Conservation (phyloP, 2,113 vertebrate genomes). For the Herpetotheres cachinnans region DNA sequence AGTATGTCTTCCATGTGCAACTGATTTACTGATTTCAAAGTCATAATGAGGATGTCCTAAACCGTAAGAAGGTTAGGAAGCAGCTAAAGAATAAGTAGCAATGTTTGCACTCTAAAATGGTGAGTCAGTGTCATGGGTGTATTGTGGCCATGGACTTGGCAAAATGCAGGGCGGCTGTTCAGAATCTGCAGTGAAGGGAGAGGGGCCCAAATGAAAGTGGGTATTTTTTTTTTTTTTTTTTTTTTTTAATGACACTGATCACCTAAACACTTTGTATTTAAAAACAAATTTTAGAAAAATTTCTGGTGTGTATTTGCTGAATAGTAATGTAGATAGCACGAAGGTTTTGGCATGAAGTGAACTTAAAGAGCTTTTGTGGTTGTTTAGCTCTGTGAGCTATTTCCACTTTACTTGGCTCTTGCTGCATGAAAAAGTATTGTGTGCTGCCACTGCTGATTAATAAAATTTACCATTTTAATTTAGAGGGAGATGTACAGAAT, state of each 20-base stretch:
- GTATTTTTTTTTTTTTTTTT: background rate
- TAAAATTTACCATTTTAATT: background rate
- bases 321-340: background rate
- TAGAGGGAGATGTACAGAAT: background rate
- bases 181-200: background rate
- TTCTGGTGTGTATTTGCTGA: background rate
- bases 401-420: background rate
- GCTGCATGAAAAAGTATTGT: background rate
- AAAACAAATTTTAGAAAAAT: background rate
- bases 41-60: background rate
- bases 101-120: background rate
- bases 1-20: background rate
- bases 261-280: background rate
- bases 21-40: background rate
- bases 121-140: constrained; percentile 39
- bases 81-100: background rate
- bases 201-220: background rate
- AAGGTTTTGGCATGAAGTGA: background rate
- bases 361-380: background rate
- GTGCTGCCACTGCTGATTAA: background rate
- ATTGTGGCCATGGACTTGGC: background rate
- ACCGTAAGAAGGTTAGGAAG: background rate
- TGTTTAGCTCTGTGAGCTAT: background rate
- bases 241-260: background rate
- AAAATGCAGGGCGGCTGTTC: background rate